These are phyloP conservation scores for Seriola dumerili DNA, from an alignment of 2,113 vertebrate species.

Conservation along the genomic window DNA sequence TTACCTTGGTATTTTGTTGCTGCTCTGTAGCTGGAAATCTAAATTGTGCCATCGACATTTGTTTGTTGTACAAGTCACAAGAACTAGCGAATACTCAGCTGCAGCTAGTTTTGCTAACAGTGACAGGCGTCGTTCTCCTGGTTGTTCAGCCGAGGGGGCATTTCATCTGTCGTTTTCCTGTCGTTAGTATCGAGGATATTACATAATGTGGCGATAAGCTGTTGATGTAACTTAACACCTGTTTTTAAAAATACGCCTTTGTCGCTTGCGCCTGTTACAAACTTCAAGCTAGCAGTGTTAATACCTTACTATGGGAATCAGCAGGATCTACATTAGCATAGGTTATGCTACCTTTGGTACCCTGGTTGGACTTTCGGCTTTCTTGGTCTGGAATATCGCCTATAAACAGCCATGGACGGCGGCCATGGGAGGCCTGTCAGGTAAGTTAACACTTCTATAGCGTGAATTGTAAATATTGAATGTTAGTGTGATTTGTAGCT, in stretches of 20 bases:
- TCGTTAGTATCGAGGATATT: slow-evolving; percentile 36
- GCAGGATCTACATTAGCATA: slow-evolving; percentile 82
- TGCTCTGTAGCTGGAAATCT: neutral
- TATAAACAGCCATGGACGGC: slow-evolving; percentile 91
- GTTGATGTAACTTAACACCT: slow-evolving; percentile 21
- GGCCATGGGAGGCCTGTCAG: slow-evolving; percentile 93
- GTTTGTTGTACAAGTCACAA: fast-evolving
- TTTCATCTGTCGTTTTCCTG: slow-evolving; percentile 21
- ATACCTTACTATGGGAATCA: slow-evolving; percentile 72
- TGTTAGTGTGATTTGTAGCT: neutral
- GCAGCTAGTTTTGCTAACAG: neutral
- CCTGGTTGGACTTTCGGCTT: slow-evolving; percentile 88
- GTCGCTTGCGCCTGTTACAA: neutral
- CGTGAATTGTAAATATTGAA: too few relatives aligned
- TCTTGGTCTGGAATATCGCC: slow-evolving; percentile 90
- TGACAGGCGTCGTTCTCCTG: neutral
- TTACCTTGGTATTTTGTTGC: neutral
- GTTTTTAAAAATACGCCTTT: neutral
- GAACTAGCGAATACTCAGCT: fast-evolving
- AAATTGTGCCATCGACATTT: neutral
- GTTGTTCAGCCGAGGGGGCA: neutral
- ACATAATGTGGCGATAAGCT: slow-evolving; percentile 75
- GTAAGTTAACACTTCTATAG: slow-evolving; percentile 70
- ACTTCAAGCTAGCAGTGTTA: too few relatives aligned
- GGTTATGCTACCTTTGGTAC: slow-evolving; percentile 87